Percentiles rank a stretch among this genome's conserved stretches.
Conservation (phyloP, 2,888 invertebrate species). For the Synanthedon vespiformis region DNA sequence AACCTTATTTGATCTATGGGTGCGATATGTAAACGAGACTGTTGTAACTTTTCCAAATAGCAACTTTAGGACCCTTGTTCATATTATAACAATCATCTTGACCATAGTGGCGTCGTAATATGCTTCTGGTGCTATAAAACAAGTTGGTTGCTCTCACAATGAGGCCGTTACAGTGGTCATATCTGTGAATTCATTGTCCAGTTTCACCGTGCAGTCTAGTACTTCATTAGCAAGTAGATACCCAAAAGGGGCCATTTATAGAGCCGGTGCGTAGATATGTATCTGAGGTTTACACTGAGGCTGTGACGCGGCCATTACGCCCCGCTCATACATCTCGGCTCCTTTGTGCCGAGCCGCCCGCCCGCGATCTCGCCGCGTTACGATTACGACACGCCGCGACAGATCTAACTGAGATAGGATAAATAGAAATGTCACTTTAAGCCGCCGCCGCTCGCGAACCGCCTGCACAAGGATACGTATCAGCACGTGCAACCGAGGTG, state of each 20-base stretch:
- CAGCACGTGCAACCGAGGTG: conserved; percentile 41
- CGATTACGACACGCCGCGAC: conserved; percentile 61
- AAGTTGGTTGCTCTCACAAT: conserved; percentile 39
- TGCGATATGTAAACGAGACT: not conserved
- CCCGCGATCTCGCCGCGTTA: conserved; percentile 48
- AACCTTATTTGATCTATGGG: too few relatives aligned
- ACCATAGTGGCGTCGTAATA: conserved; percentile 2
- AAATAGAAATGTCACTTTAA: conserved; percentile 67
- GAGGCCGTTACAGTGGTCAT: conserved; percentile 45
- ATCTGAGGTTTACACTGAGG: conserved; percentile 36
- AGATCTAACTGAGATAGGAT: conserved; percentile 58
- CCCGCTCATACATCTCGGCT: conserved; percentile 54
- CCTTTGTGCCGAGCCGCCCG: conserved; percentile 52
- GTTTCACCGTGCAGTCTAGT: conserved; percentile 46
- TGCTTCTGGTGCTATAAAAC: conserved; percentile 29
- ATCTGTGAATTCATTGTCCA: conserved; percentile 53
- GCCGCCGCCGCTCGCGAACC: conserved; percentile 41
- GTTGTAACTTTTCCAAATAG: not conserved
- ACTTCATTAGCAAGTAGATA: conserved; percentile 68
- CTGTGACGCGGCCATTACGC: conserved; percentile 63
- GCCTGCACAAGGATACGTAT: conserved; percentile 42
- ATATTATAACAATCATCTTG: not conserved
- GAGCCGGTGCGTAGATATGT: conserved; percentile 62
- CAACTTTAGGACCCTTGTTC: not conserved
- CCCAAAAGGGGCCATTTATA: conserved; percentile 66